phyloP scores from a whole-genome alignment of 2,113 vertebrate genomes.

The Austrofundulus limnaeus region DNA sequence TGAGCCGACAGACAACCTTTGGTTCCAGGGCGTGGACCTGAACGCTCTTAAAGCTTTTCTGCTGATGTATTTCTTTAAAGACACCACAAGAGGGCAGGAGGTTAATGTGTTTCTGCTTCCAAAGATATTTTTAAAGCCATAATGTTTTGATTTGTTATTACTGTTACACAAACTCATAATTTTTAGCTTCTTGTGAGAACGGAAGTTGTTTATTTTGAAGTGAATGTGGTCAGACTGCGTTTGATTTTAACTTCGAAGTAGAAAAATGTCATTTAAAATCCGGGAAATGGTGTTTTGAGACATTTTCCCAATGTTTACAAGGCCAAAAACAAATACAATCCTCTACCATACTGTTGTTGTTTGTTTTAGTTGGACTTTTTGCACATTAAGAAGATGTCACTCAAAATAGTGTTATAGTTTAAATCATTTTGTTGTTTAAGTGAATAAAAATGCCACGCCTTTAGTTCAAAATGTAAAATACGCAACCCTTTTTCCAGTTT shows the following conservation, averaged over 20 bases:
- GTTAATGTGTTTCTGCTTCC: not conserved
- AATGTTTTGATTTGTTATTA: not conserved
- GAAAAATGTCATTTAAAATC: not conserved
- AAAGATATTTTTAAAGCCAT: no score
- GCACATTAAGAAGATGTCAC: no score
- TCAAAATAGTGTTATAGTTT: no score
- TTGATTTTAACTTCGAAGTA: not conserved
- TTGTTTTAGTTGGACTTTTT: no score
- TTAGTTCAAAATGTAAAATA: no score
- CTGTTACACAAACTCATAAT: not conserved
- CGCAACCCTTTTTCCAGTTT: no score
- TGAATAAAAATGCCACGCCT: no score
- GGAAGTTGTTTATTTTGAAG: not conserved
- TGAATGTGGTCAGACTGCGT: not conserved
- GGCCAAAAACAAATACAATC: no score
- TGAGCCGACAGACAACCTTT: not conserved
- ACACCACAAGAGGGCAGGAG: constrained; percentile 25
- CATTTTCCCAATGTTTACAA: no score
- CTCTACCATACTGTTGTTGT: no score
- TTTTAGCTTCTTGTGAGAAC: not conserved
- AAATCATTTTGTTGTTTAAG: no score
- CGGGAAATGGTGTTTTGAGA: not conserved
- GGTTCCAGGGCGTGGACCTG: no score
- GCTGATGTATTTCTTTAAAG: not conserved
- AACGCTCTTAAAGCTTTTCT: not conserved